Evolutionary conservation across 30 jellyfish, hydroid and myxozoan genomes (phyloP).

Genomic region (Rhopilema esculentum): DNA sequence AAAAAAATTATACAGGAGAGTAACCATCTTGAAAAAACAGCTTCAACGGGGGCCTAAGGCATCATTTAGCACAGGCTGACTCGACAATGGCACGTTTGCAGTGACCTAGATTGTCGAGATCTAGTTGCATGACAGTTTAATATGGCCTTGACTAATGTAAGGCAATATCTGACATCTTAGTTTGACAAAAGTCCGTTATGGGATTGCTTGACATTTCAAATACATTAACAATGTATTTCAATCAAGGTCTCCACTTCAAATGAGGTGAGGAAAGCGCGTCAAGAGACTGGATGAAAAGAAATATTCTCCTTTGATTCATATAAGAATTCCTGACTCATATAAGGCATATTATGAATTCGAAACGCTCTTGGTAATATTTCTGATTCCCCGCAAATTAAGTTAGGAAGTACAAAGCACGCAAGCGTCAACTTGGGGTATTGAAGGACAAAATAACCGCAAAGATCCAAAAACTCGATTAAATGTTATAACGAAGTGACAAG

Average conservation of each 20-base stretch:
- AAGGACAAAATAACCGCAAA: background rate
- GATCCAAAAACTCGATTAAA: background rate
- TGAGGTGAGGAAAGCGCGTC: background rate
- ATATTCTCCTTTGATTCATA: background rate
- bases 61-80: background rate
- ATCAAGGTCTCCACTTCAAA: background rate
- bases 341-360: background rate
- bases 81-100: background rate
- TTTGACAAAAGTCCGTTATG: background rate
- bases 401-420: background rate
- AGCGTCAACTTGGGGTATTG: background rate
- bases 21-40: too few relatives aligned
- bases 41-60: too few relatives aligned
- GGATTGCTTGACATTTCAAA: background rate
- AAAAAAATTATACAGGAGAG: too few relatives aligned
- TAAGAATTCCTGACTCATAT: background rate
- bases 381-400: background rate
- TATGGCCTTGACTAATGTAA: background rate
- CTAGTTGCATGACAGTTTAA: too few relatives aligned
- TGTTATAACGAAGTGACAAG: background rate
- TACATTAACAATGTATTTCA: too few relatives aligned
- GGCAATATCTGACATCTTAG: background rate
- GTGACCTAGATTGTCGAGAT: too few relatives aligned
- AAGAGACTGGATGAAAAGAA: background rate
- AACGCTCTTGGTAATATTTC: background rate